phyloP scores from a whole-genome alignment of 2,113 vertebrate genomes.

The Onychostruthus taczanowskii region DNA sequence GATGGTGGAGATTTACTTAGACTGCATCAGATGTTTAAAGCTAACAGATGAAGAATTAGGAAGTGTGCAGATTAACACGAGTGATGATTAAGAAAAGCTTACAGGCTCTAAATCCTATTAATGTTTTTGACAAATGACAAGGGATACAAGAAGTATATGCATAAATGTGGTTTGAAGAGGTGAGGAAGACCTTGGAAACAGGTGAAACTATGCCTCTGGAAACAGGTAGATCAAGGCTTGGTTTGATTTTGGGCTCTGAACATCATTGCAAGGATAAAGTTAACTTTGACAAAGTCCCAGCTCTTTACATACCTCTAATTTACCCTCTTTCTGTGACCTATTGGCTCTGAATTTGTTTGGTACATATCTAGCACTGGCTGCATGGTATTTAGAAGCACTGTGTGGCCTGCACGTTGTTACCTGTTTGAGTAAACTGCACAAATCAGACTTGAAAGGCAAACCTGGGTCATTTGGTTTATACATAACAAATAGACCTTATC shows the following conservation, averaged over 20 bases:
- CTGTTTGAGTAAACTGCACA: not conserved
- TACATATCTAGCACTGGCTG: not conserved
- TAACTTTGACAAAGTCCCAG: not conserved
- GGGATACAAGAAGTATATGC: not conserved
- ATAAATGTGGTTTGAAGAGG: not conserved
- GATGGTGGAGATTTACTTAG: slow-evolving; percentile 37
- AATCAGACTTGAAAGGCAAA: not conserved
- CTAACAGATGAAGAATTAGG: slow-evolving; percentile 59
- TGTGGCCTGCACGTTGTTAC: not conserved
- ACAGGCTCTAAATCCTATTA: slow-evolving; percentile 44
- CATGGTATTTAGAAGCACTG: not conserved
- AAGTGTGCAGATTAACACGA: slow-evolving; percentile 60
- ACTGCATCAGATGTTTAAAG: slow-evolving; percentile 22
- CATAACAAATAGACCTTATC: not conserved
- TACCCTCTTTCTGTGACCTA: not conserved
- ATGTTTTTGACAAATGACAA: slow-evolving; percentile 8
- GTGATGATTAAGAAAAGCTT: slow-evolving; percentile 51
- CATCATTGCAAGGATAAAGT: not conserved
- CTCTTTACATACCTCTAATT: not conserved
- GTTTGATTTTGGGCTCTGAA: not conserved
- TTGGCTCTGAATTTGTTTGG: not conserved
- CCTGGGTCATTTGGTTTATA: not conserved
- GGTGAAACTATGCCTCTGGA: not conserved
- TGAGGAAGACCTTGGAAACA: not conserved
- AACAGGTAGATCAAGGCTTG: not conserved